A percentile compares a stretch with the other conserved stretches of the same genome.
These are phyloP conservation scores for Agapornis roseicollis DNA, from an alignment of 2,113 vertebrate species.

Conservation along the genomic window DNA sequence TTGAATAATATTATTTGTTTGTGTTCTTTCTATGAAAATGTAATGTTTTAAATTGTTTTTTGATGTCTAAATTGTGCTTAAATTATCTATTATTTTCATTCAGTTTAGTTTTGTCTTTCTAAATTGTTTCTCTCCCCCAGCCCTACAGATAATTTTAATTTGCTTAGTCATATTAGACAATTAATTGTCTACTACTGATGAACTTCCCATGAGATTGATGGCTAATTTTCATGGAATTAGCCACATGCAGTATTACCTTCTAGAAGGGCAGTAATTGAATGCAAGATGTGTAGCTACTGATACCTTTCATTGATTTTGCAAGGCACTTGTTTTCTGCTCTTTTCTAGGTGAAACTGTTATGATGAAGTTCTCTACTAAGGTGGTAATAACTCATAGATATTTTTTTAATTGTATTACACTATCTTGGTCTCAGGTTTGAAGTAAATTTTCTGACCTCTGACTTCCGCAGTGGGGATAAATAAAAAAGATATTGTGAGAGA, in stretches of 20 bases:
- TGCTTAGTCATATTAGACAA: neutral
- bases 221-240: neutral
- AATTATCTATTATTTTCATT: neutral
- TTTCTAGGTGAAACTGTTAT: neutral
- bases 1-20: neutral
- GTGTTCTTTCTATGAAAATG: neutral
- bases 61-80: neutral
- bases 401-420: neutral
- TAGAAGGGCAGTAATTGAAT: neutral
- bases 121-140: neutral
- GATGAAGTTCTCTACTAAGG: neutral
- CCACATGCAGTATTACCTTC: neutral
- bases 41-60: neutral
- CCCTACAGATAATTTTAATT: neutral
- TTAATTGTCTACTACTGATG: neutral
- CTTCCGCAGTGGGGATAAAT: neutral
- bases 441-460: neutral
- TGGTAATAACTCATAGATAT: neutral
- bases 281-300: neutral
- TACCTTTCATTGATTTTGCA: neutral
- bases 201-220: neutral
- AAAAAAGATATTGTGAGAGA: neutral
- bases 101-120: neutral
- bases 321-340: neutral
- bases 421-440: neutral